Base-by-base conservation (phyloP, 2,797 vertebrate species). In the Arnoldichthys spilopterus region DNA sequence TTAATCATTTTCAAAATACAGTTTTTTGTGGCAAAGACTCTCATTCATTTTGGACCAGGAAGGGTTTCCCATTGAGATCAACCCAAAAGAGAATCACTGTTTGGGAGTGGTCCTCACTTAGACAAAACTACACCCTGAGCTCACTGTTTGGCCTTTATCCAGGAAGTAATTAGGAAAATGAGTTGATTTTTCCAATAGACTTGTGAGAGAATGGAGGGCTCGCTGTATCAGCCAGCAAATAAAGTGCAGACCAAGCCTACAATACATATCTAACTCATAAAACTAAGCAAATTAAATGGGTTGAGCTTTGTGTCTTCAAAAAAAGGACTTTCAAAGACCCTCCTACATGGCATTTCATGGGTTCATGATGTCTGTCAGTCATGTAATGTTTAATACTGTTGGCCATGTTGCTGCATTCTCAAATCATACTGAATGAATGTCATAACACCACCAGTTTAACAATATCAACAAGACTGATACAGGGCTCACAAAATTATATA, bases 111-210 rank as follows among this genome's bases (percentile, higher is more conserved):
- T 54, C n/a, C n/a, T 9, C n/a, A 54, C 5, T 51, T 20, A 37
- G 69, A 73, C 68, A 69, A 47, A 30, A 54, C 58, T 30, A 16
- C 70, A n/a, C 9, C 59, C 11, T 82, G 82, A 82, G 43, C 22
- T 20, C 24, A 18, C 72, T 63, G 12, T 28, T 53, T 68, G 12
- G 3, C 18, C 26, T 34, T 62, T 37, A 22, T 26, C 24, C 5
- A 32, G 7, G 20, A 26, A 13, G 28, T 26, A 40, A 40, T 1
- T 1, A 45, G 24, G 12, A 24, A 7, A 24, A 47, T 26, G 12
- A n/a, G 32, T 40, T 11, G 13, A 58, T 15, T 22, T 66, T n/a
- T 34, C 30, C 1, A 13, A 6, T 34, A 63, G 0, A 45, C n/a
- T 26, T 26, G 5, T 30, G 62, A 43, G 34, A 13, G 13, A 34